Percentiles rank a stretch among this genome's conserved stretches.
Conservation (phyloP, 2,113 vertebrate genomes). For the Ammodytes dubius region DNA sequence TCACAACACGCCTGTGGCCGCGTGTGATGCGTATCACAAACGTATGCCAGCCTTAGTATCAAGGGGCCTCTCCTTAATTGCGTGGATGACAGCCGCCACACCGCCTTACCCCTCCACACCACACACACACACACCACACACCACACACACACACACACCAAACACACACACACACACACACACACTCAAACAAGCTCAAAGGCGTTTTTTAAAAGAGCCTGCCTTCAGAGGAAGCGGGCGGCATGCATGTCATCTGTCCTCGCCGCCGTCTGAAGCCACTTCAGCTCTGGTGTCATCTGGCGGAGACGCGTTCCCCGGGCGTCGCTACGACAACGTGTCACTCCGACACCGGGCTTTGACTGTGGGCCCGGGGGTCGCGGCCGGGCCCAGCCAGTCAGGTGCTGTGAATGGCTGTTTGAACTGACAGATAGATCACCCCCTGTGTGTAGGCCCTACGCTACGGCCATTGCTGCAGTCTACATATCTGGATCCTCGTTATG, state of each 20-base stretch:
- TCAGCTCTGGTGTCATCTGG: conserved; percentile 62
- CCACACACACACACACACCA: conserved; percentile 15
- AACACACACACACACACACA: conserved; percentile 12
- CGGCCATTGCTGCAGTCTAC: background rate
- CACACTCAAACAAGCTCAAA: conserved; percentile 37
- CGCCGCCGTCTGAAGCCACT: conserved; percentile 51
- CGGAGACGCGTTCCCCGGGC: conserved; percentile 41
- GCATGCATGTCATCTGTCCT: conserved; percentile 75
- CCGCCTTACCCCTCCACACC: too few species aligned
- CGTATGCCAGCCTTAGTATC: conserved; percentile 27
- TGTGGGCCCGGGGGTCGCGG: conserved; percentile 45
- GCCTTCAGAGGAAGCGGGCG: conserved; percentile 50
- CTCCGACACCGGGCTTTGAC: conserved; percentile 64
- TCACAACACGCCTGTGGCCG: conserved; percentile 47
- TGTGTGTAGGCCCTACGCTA: background rate
- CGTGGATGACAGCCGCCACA: conserved; percentile 61
- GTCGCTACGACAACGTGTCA: conserved; percentile 60
- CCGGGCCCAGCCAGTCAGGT: conserved; percentile 67
- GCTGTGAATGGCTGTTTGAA: conserved; percentile 65
- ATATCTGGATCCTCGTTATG: background rate
- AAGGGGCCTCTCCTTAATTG: conserved; percentile 61
- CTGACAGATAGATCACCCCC: conserved; percentile 64
- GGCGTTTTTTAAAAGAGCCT: conserved; percentile 47
- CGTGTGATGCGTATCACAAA: conserved; percentile 30
- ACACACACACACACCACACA: background rate